Evolutionary conservation across 2,113 vertebrate genomes (phyloP), one percentile per base, ranked within the genome.

Genomic region (Pogona vitticeps): DNA sequence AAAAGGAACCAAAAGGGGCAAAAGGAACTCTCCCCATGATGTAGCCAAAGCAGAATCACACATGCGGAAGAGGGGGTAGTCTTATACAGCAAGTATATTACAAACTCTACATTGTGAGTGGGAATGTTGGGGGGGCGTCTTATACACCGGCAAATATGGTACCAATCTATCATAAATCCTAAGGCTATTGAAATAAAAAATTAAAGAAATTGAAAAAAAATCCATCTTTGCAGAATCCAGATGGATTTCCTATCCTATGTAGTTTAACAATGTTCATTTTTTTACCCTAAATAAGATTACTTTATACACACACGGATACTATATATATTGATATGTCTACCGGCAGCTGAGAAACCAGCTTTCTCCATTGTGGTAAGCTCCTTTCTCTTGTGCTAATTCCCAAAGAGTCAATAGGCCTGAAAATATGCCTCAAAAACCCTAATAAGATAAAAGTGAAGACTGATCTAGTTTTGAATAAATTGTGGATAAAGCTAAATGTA

Each of bases 401-500:
- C 52, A 83, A 38, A 23, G 58, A 73, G 28, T 28, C 46, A 52
- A 52, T 63, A n/a, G 58, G 17, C 28, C 28, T 76, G 18, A 42
- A 38, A 65, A 33, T 28, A 42, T 40, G 36, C 21, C 17, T 65
- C 38, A 21, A 70, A 36, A 52, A 31, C 59, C 40, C 7, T 17
- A 65, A 42, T 42, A 26, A 67, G 61, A 40, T 63, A n/a, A 21
- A 84, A 89, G 56, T 28, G 61, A 1, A 75, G 81, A 0, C 46
- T 76, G 26, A 71, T 71, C 26, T 90, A 9, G 6, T 77, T 86
- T 87, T 83, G 87, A 82, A 1, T 13, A 23, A 68, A 28, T 65
- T 31, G 15, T 52, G 17, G 17, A 63, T 63, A 23, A 52, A 52
- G 46, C 46, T 52, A 52, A 52, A 10, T 52, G 46, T 5, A 52